Evolutionary conservation across 1,140 invertebrate genomes (phyloP), one percentile per base, ranked within the genome.

Genomic region (Microplitis demolitor): DNA sequence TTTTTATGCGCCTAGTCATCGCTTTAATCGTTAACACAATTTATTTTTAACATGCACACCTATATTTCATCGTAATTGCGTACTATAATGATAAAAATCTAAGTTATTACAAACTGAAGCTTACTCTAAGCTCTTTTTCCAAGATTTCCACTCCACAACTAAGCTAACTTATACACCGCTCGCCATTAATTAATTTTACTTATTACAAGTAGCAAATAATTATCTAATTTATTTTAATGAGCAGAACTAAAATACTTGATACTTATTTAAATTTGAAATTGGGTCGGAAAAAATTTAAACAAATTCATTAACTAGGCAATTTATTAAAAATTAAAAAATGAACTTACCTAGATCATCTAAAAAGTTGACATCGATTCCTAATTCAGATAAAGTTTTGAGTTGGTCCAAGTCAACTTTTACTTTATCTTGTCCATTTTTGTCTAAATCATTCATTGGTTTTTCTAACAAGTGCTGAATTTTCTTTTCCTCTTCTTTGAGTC

Each of bases 361-460:
- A 85, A 97, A 97, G 35, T 91, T 91, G 2, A 93, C 90, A 83
- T 98, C 95, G 71, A 98, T 94, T 50, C 96, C 96, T 63, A 96
- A 76, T 56, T 95, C 92, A 31, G 91, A 87, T 0, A 97, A 87
- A 0, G 90, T 88, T 67, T 91, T 91, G 39, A 96, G 83, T 51
- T 93, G 89, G 11, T 94, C 84, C 56, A 80, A 84, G 81, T 96
- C 94, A 60, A 95, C 89, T 76, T 91, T 91, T 1, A 92, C 87
- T 34, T 90, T 84, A 0, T 86, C 83, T 13, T 88, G 79, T 35
- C 85, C 78, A 74, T 83, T 82, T 0, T 85, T 80, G 74, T 84
- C 83, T 0, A 84, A 74, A 66, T 89, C 88, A 39, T 87, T 86
- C 9, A 86, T 79, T 4, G 88, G 87, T 34, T 86, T 87, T 72